Evolutionary conservation across 2,797 vertebrate species (phyloP), one percentile per base, ranked within the genome.

Genomic region (Coracias cyanogaster): DNA sequence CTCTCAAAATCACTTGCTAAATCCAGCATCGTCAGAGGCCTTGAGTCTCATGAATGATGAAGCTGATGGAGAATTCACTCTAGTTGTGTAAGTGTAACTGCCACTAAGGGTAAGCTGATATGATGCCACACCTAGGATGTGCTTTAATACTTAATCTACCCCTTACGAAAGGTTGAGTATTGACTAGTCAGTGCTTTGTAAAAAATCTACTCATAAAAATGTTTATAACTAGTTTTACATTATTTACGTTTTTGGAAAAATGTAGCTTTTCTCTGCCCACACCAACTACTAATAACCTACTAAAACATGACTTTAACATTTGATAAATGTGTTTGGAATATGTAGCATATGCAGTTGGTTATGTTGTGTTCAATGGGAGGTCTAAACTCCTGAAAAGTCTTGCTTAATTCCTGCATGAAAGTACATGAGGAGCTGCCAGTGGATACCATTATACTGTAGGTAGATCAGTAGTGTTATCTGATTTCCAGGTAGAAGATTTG

Each of bases 71-170:
- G 73, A 91, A 84, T 72, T 83, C 46, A 28, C 31, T 61, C 62
- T 48, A 83, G 52, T 73, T 89, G 66, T 91, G 41, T 31, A 57
- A 74, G 35, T 21, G 14, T 80, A 93, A 79, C 84, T 95, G 78
- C 74, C 39, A 33, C 54, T 54, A 31, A 90, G 52, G 64, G 72
- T 78, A 55, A 92, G 71, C 69, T 61, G 78, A 74, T 94, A 82
- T 0, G 2, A 49, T 81, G 88, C 87, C 92, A 89, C 86, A 49
- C 94, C 81, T 93, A 86, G 76, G 62, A n/a, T 92, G 87, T 93
- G 94, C 94, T 91, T 94, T 90, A 96, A 61, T 96, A 85, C 60
- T 94, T 92, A 86, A 88, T 90, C 62, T 76, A 19, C 71, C 55
- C 60, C 79, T 52, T 71, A 58, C 67, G 83, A 96, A 66, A 49